Conservation (phyloP, 2,113 vertebrate species). For the Dolichallabes microphthalmus region DNA sequence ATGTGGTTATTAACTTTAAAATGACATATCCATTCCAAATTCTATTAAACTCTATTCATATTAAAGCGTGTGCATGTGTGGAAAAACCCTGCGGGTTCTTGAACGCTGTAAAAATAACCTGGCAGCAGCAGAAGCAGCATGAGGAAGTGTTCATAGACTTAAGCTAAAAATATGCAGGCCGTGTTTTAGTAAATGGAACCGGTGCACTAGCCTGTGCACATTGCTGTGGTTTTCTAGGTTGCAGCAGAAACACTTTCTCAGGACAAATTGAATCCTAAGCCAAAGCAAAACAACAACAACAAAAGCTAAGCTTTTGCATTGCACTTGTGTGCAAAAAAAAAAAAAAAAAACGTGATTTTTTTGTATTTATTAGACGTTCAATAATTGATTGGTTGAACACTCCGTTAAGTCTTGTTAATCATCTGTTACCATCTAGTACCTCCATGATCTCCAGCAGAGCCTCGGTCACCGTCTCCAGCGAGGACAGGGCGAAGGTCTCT, state of each 20-base stretch:
- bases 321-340: too few species aligned
- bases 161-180: slow-evolving; percentile 2
- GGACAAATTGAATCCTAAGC: neutral
- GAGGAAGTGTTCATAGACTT: slow-evolving; percentile 7
- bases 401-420: too few species aligned
- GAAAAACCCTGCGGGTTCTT: slow-evolving; percentile 23
- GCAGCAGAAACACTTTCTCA: neutral
- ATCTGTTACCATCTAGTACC: slow-evolving; percentile 57
- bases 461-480: slow-evolving; percentile 94
- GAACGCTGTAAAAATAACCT: slow-evolving; percentile 3
- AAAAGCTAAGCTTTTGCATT: too few species aligned
- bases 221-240: neutral
- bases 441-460: slow-evolving; percentile 98
- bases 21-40: neutral
- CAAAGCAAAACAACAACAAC: neutral
- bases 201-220: neutral
- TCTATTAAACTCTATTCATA: neutral
- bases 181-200: neutral
- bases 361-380: neutral
- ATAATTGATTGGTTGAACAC: neutral
- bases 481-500: slow-evolving; percentile 94
- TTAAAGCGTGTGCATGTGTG: neutral
- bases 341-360: neutral
- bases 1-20: neutral
- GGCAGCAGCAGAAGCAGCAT: neutral